Percentiles rank a stretch among this genome's conserved stretches.
Conservation (phyloP, 35 echinoderm and acorn worm species). For the Apostichopus parvimensis region DNA sequence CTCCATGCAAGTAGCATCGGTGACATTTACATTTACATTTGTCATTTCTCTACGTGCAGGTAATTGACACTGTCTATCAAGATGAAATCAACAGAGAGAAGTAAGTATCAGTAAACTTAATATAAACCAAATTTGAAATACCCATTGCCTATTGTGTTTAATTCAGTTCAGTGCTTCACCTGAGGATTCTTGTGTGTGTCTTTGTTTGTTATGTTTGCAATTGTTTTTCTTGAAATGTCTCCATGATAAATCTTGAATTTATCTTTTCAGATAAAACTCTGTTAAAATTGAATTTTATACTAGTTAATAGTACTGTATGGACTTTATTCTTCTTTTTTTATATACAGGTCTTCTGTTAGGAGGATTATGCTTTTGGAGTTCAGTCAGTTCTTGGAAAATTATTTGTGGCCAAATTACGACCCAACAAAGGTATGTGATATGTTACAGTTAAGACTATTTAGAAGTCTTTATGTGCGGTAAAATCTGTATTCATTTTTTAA, state of each 20-base stretch:
- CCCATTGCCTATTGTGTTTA: not conserved
- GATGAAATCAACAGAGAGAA: slow-evolving; percentile 79
- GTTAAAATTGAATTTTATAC: no score
- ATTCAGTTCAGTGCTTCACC: no score
- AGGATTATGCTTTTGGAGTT: slow-evolving; percentile 94
- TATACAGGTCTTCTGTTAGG: slow-evolving; percentile 77
- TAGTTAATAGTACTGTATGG: no score
- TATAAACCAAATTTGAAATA: no score
- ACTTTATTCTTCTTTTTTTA: not conserved
- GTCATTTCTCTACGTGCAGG: slow-evolving; percentile 30
- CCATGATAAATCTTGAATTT: not conserved
- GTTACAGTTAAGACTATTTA: no score
- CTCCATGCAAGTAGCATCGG: no score
- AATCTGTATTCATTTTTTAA: no score
- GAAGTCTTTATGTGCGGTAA: no score
- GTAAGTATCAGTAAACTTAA: not conserved
- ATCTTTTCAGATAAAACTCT: not conserved
- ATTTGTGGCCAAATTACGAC: slow-evolving; percentile 93
- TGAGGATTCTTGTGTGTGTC: not conserved
- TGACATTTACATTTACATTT: no score
- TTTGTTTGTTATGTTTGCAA: not conserved
- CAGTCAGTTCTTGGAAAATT: slow-evolving; percentile 97
- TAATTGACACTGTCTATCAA: slow-evolving; percentile 93
- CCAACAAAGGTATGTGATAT: slow-evolving; percentile 69
- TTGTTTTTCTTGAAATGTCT: not conserved